Evolutionary conservation across 2,888 invertebrate species (phyloP).

Genomic region (Eulithis prunata): DNA sequence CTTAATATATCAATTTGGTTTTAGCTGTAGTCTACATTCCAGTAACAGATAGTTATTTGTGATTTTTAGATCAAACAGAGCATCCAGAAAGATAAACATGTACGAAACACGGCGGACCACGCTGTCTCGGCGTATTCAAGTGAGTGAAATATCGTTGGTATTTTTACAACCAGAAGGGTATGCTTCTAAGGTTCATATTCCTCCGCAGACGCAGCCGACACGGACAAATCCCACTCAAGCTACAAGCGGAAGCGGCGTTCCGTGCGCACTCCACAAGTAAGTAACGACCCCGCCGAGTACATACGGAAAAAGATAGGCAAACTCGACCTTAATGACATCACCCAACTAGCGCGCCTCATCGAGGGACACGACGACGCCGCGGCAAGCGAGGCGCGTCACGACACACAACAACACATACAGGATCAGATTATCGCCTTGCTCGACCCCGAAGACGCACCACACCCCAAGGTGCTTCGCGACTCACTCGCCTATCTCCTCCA

Average conservation of each 20-base stretch:
- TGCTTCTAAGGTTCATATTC: conserved; percentile 9
- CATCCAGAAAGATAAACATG: conserved; percentile 70
- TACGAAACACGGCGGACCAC: conserved; percentile 61
- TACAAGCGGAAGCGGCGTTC: conserved; percentile 72
- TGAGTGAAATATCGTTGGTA: conserved; percentile 51
- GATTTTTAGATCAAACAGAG: conserved; percentile 69
- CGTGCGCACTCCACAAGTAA: conserved; percentile 71
- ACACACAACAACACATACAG: conserved; percentile 68
- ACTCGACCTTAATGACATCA: conserved; percentile 72
- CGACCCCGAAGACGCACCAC: conserved; percentile 69
- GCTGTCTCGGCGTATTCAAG: conserved; percentile 69
- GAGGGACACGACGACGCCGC: conserved; percentile 71
- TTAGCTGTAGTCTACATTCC: not conserved
- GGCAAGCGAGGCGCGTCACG: conserved; percentile 45
- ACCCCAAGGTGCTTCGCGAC: conserved; percentile 59
- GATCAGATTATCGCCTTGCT: conserved; percentile 71
- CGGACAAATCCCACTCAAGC: conserved; percentile 73
- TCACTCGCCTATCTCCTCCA: conserved; percentile 66
- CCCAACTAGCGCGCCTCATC: conserved; percentile 69
- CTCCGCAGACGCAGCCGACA: conserved; percentile 65
- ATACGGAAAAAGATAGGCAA: conserved; percentile 72
- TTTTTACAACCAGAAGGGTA: not conserved
- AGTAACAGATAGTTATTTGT: not conserved
- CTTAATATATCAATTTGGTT: not conserved
- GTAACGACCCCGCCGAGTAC: conserved; percentile 73